These are phyloP conservation scores for Myiotriccus ornatus DNA, from an alignment of 2,797 vertebrate genomes.

Conservation along the genomic window DNA sequence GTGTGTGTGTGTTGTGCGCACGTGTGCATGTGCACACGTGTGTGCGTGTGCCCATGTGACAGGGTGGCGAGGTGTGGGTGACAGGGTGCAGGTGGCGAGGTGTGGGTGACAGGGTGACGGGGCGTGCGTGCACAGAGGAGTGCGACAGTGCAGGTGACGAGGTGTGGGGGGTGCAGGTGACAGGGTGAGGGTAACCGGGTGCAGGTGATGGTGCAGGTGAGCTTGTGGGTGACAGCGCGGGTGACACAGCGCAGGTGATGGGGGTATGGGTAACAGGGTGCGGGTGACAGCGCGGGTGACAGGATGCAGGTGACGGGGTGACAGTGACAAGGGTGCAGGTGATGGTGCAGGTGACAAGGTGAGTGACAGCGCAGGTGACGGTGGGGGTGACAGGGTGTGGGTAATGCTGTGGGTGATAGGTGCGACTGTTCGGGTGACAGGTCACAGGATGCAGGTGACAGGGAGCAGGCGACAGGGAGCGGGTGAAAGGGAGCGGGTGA, in stretches of 20 bases:
- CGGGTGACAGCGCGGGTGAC: not conserved
- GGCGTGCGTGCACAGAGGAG: not conserved
- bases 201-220: not conserved
- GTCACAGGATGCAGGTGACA: not conserved
- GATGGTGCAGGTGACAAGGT: not conserved
- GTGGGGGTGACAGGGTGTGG: not conserved
- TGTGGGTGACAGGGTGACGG: no score
- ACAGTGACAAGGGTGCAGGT: not conserved
- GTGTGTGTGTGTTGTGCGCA: not conserved
- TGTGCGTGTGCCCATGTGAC: no score
- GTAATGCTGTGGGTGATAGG: not conserved
- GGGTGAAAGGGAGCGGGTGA: not conserved
- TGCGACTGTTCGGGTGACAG: not conserved
- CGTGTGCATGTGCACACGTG: no score
- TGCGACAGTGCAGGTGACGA: no score
- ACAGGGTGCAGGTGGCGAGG: no score
- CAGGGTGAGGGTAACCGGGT: not conserved
- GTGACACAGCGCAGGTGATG: not conserved
- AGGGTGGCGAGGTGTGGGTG: no score
- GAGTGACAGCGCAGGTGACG: not conserved
- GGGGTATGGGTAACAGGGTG: no score
- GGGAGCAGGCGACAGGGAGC: not conserved
- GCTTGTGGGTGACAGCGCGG: no score
- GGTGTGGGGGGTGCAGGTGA: not conserved
- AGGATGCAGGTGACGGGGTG: not conserved